These are phyloP conservation scores for Popillia japonica DNA, from an alignment of 1,140 invertebrate genomes.

Conservation along the genomic window DNA sequence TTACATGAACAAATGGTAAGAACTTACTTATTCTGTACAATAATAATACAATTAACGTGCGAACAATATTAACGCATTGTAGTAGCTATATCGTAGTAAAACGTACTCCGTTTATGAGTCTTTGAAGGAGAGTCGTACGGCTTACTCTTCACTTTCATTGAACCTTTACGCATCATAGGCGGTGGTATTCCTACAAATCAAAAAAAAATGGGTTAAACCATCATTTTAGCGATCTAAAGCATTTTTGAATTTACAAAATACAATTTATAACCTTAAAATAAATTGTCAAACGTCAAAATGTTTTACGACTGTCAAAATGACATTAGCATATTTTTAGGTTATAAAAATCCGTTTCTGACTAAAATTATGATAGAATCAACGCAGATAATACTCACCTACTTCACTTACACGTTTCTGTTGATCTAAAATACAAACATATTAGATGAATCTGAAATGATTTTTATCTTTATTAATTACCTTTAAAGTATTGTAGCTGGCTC, in stretches of 20 bases:
- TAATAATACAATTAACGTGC: neutral
- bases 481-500: constrained; percentile 17
- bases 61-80: neutral
- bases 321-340: too few species aligned
- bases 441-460: neutral
- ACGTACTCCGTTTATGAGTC: neutral
- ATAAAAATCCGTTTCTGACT: too few species aligned
- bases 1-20: too few species aligned
- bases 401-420: neutral
- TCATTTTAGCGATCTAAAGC: too few species aligned
- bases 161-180: neutral
- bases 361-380: neutral
- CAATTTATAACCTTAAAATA: neutral
- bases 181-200: neutral
- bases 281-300: too few species aligned
- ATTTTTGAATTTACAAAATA: too few species aligned
- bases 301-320: too few species aligned
- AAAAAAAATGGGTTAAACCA: neutral
- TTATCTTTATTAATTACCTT: neutral
- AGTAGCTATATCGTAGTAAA: constrained; percentile 6
- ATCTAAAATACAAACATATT: constrained; percentile 10
- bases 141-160: neutral
- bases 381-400: neutral
- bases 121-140: neutral
- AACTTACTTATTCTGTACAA: neutral